Evolutionary conservation across 2,888 invertebrate genomes (phyloP).

Genomic region (Leucophenga maculata): DNA sequence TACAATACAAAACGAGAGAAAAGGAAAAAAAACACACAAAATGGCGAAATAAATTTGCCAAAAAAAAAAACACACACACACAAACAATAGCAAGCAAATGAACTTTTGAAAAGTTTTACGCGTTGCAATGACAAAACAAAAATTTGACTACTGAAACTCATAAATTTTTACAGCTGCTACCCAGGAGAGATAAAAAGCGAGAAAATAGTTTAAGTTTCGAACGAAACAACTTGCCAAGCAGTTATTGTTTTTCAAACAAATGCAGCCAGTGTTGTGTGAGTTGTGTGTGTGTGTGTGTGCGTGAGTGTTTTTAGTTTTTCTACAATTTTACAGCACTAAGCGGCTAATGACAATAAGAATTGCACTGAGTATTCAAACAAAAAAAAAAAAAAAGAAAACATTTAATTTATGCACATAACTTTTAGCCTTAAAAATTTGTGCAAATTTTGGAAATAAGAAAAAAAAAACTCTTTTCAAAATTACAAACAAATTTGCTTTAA

Average conservation of each 20-base stretch:
- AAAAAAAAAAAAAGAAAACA: constrained; percentile 43
- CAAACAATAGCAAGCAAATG: constrained; percentile 29
- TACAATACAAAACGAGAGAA: constrained; percentile 19
- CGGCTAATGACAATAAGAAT: constrained; percentile 12
- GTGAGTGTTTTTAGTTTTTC: not conserved
- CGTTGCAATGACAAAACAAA: constrained; percentile 53
- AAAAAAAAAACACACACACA: constrained; percentile 31
- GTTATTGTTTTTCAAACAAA: constrained; percentile 20
- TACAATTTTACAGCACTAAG: not conserved
- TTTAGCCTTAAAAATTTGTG: no score
- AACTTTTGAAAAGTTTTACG: constrained; percentile 42
- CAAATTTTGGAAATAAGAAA: no score
- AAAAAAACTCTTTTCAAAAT: no score
- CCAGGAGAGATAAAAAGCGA: not conserved
- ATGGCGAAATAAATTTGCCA: constrained; percentile 13
- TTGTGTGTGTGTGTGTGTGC: not conserved
- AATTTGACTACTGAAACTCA: constrained; percentile 40
- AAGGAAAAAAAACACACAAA: constrained; percentile 27
- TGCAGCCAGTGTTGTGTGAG: not conserved
- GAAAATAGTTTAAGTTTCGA: constrained; percentile 10
- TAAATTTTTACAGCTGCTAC: constrained; percentile 16
- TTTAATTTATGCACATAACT: constrained; percentile 54
- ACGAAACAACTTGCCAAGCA: constrained; percentile 6
- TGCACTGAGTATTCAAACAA: not conserved
- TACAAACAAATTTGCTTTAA: no score